Evolutionary conservation across 1,140 invertebrate species (phyloP).

Genomic region (Zaprionus kolodkinae): DNA sequence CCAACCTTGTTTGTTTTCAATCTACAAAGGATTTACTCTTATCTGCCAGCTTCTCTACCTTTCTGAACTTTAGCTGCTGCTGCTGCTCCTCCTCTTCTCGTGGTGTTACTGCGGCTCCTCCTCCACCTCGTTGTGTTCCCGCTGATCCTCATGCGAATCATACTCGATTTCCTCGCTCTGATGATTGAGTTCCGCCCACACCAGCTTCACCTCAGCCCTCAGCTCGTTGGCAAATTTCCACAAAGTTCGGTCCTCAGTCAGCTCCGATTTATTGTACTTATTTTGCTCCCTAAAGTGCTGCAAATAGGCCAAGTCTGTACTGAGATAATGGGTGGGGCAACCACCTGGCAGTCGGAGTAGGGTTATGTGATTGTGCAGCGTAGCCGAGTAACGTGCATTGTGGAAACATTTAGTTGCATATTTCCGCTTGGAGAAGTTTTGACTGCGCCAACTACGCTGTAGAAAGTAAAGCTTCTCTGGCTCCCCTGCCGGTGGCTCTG

Average conservation of each 20-base stretch:
- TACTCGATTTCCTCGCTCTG: background rate
- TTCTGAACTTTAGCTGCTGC: background rate
- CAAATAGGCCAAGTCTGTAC: slow-evolving; percentile 37
- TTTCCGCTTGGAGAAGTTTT: slow-evolving; percentile 30
- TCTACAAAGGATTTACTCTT: slow-evolving; percentile 11
- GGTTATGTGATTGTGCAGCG: slow-evolving; percentile 65
- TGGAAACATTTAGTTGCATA: slow-evolving; percentile 68
- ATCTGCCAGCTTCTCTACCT: background rate
- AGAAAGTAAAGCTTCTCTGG: slow-evolving; percentile 53
- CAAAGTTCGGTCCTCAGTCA: slow-evolving; percentile 44
- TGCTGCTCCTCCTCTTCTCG: too few species aligned
- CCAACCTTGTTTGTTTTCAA: slow-evolving; percentile 78
- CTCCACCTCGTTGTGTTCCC: background rate
- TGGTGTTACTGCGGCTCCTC: too few species aligned
- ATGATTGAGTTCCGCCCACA: slow-evolving; percentile 5
- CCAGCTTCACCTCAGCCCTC: slow-evolving; percentile 25
- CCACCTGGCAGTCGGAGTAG: slow-evolving; percentile 26
- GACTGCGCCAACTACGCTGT: slow-evolving; percentile 48
- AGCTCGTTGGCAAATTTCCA: slow-evolving; percentile 46
- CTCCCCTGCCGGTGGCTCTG: slow-evolving; percentile 26
- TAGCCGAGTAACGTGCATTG: slow-evolving; percentile 45
- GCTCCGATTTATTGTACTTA: background rate
- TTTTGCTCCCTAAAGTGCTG: slow-evolving; percentile 60
- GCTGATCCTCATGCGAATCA: background rate
- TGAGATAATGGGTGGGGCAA: slow-evolving; percentile 21